A percentile compares a stretch with the other conserved stretches of the same genome.
Conservation (phyloP, 1,140 invertebrate species). For the Caenorhabditis briggsae region DNA sequence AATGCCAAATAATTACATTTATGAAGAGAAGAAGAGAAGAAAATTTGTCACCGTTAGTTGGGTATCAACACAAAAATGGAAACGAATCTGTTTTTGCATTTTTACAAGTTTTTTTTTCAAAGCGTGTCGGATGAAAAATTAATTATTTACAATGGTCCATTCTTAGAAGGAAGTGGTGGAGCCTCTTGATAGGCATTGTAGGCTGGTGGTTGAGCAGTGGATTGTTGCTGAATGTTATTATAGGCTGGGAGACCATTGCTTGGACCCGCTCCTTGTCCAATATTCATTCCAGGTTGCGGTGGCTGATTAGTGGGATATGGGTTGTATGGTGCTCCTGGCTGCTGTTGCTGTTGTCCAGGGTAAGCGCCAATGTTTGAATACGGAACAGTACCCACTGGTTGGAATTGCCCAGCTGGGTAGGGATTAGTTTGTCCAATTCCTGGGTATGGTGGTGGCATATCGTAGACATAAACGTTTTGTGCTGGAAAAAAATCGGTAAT, state of each 20-base stretch:
- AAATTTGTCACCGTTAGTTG: background rate
- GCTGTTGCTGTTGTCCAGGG: background rate
- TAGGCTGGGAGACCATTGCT: background rate
- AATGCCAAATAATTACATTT: slow-evolving; percentile 49
- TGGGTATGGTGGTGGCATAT: slow-evolving; percentile 67
- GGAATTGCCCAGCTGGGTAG: slow-evolving; percentile 45
- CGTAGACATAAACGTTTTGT: slow-evolving; percentile 67
- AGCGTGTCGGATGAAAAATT: too few relatives aligned
- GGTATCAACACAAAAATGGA: slow-evolving; percentile 8
- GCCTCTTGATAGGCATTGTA: slow-evolving; percentile 49
- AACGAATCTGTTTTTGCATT: slow-evolving; percentile 14
- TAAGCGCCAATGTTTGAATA: background rate
- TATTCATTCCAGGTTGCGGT: slow-evolving; percentile 1
- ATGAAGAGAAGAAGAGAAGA: background rate
- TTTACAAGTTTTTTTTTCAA: background rate
- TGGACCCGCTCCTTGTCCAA: slow-evolving; percentile 47
- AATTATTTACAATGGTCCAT: slow-evolving; percentile 30
- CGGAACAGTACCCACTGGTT: slow-evolving; percentile 2
- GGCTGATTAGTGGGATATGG: slow-evolving; percentile 38
- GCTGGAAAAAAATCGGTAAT: slow-evolving; percentile 63
- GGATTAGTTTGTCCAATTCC: slow-evolving; percentile 62
- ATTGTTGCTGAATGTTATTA: background rate
- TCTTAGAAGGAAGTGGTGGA: slow-evolving; percentile 42
- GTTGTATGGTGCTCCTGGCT: slow-evolving; percentile 4
- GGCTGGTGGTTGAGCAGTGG: slow-evolving; percentile 16